phyloP scores from a whole-genome alignment of 2,113 vertebrate species.

The Ciconia maguari region DNA sequence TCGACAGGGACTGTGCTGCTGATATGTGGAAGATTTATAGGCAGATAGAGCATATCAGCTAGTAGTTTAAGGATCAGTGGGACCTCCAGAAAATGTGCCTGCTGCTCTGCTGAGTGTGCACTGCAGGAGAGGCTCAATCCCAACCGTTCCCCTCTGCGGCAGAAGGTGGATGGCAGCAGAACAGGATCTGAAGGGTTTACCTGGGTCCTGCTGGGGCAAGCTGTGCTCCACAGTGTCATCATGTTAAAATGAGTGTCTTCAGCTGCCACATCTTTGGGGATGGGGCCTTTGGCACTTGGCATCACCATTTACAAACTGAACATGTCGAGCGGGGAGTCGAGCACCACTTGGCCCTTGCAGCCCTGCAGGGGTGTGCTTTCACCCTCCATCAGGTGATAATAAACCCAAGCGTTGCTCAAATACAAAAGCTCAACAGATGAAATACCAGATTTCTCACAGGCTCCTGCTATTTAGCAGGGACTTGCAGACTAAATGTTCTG shows the following conservation, averaged over 20 bases:
- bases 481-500: background rate
- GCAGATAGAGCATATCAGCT: background rate
- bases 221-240: background rate
- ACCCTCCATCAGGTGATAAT: background rate
- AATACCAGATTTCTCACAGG: background rate
- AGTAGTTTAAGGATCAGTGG: too few relatives aligned
- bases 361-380: background rate
- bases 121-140: background rate
- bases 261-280: background rate
- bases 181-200: background rate
- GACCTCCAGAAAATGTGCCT: background rate
- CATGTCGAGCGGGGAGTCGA: rapidly evolving
- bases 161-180: background rate
- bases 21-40: background rate
- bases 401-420: background rate
- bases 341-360: background rate
- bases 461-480: background rate
- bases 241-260: background rate
- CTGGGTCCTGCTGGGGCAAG: background rate
- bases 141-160: background rate
- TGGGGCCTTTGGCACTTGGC: background rate
- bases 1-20: background rate
- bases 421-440: background rate
- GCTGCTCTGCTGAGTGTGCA: background rate
- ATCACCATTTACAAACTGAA: background rate